Evolutionary conservation across 2,113 vertebrate species (phyloP).

Genomic region (Panthera leo): DNA sequence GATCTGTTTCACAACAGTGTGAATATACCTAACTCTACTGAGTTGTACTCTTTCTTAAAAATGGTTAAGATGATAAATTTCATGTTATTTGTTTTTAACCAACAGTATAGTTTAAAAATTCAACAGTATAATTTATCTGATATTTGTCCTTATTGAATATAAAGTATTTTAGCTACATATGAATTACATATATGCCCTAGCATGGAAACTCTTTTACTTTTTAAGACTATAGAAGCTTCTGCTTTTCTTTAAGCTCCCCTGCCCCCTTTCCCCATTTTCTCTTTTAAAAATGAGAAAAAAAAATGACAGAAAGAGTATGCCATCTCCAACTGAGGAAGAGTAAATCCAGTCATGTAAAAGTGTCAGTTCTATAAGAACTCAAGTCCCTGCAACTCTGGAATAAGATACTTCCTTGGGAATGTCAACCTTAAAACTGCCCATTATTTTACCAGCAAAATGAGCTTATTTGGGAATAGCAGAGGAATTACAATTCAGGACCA

Average conservation of each 20-base stretch:
- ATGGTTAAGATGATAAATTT: background rate
- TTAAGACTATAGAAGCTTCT: background rate
- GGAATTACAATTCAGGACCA: background rate
- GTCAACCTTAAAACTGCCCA: background rate
- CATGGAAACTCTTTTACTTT: background rate
- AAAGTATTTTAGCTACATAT: constrained; percentile 2
- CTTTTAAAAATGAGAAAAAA: background rate
- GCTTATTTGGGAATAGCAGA: background rate
- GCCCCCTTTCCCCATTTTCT: background rate
- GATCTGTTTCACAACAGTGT: background rate
- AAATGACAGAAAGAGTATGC: background rate
- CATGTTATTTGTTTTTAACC: background rate
- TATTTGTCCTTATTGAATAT: background rate
- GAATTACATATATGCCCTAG: background rate
- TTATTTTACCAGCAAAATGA: background rate
- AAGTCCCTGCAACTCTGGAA: background rate
- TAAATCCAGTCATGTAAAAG: background rate
- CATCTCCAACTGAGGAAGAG: background rate
- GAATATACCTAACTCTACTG: background rate
- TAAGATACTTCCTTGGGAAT: background rate
- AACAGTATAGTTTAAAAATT: background rate
- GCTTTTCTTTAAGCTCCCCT: background rate
- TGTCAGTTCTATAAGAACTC: background rate
- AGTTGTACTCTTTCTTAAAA: background rate
- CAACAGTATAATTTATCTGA: background rate